Conservation (phyloP, 2,797 vertebrate genomes). For the Muscicapa comitata region DNA sequence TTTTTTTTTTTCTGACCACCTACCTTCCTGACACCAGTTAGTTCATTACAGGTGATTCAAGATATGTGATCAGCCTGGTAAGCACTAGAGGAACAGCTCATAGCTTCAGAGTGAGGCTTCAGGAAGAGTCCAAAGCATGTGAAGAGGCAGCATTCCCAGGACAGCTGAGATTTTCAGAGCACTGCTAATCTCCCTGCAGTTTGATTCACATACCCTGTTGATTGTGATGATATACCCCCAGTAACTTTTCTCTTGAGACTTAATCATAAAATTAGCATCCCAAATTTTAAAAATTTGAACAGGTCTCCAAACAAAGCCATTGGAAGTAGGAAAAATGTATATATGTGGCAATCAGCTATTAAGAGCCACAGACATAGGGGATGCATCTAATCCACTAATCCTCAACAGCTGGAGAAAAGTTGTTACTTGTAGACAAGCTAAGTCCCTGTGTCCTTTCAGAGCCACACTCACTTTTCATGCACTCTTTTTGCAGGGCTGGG, state of each 20-base stretch:
- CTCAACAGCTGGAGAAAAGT: background rate
- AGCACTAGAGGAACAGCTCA: background rate
- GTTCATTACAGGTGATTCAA: background rate
- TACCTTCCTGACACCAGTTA: background rate
- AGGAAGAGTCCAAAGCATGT: background rate
- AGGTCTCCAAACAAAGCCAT: background rate
- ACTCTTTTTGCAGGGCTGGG: background rate
- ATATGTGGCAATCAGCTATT: background rate
- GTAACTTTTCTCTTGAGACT: background rate
- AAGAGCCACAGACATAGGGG: background rate
- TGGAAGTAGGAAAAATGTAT: background rate
- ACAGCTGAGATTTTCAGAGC: background rate
- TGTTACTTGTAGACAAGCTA: background rate
- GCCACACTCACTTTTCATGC: background rate
- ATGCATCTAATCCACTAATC: background rate
- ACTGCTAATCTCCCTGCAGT: background rate
- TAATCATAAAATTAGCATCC: background rate
- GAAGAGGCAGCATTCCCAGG: background rate
- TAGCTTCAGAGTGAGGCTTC: background rate
- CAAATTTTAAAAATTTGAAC: background rate
- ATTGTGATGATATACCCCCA: background rate
- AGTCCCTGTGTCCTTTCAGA: fast-evolving
- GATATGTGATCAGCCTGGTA: background rate
- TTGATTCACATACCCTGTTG: background rate
- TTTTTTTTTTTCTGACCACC: background rate